A percentile compares a stretch with the other conserved stretches of the same genome.
phyloP scores from a whole-genome alignment of 2,888 invertebrate species.

The Drosophila birchii region DNA sequence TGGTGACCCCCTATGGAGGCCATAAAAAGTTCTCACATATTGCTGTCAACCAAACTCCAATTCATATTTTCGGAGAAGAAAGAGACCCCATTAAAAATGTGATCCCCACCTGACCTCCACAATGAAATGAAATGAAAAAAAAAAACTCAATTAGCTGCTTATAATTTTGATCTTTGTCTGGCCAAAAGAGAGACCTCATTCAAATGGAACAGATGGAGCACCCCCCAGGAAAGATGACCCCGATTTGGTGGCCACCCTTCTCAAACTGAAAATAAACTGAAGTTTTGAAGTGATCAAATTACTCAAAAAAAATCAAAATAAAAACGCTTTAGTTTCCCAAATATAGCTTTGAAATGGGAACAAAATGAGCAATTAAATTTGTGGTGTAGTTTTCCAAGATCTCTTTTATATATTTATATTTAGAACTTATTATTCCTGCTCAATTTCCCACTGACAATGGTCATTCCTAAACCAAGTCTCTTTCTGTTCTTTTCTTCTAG shows the following conservation, averaged over 20 bases:
- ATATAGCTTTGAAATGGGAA: constrained; percentile 11
- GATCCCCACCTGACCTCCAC: constrained; percentile 27
- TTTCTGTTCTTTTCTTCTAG: not conserved
- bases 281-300: constrained; percentile 13
- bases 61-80: constrained; percentile 9
- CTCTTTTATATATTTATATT: not conserved
- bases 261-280: constrained; percentile 11
- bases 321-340: constrained; percentile 1
- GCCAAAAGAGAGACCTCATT: not conserved
- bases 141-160: constrained; percentile 27
- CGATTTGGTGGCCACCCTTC: constrained; percentile 21
- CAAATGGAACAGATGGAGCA: constrained; percentile 2
- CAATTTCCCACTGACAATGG: not conserved
- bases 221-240: constrained; percentile 17
- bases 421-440: not conserved
- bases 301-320: not conserved
- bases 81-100: constrained; percentile 19
- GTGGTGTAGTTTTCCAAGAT: not conserved
- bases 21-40: constrained; percentile 32
- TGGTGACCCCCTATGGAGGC: constrained; percentile 20
- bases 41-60: constrained; percentile 17
- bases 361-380: constrained; percentile 10
- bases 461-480: not conserved
- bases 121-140: constrained; percentile 1
- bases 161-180: constrained; percentile 21